A percentile compares a stretch with the other conserved stretches of the same genome.
These are phyloP conservation scores for Onychomys leucogaster DNA, from an alignment of 2,797 vertebrate genomes.

Conservation along the genomic window DNA sequence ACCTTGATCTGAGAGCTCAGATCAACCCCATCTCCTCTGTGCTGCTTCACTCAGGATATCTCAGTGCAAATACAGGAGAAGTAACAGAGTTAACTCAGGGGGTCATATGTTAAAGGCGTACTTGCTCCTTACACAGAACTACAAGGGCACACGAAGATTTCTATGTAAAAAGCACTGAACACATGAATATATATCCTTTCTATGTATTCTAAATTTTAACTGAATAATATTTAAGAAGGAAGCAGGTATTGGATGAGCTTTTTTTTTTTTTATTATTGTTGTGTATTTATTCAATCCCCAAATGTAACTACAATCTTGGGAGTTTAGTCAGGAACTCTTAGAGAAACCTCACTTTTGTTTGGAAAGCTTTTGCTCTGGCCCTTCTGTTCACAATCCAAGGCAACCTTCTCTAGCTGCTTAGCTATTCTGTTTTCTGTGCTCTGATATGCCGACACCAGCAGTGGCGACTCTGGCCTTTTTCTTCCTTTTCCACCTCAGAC, in stretches of 20 bases:
- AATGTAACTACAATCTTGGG: conserved; percentile 39
- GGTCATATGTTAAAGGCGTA: conserved; percentile 12
- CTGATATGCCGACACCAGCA: conserved; percentile 62
- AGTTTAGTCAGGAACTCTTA: conserved; percentile 26
- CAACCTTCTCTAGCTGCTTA: conserved; percentile 57
- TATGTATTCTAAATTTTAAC: conserved; percentile 55
- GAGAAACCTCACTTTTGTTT: conserved; percentile 42
- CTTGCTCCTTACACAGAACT: neutral
- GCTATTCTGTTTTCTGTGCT: conserved; percentile 67
- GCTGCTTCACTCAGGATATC: neutral
- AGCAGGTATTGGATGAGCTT: conserved; percentile 14
- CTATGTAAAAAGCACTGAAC: neutral
- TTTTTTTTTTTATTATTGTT: conserved; percentile 55
- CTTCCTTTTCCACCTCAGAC: neutral
- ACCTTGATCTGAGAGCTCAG: neutral
- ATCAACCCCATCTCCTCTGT: neutral
- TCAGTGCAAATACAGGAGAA: neutral
- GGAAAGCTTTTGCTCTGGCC: neutral
- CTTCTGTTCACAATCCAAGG: conserved; percentile 21
- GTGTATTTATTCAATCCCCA: conserved; percentile 42
- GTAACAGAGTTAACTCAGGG: neutral
- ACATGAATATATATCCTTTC: neutral
- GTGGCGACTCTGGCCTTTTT: conserved; percentile 51
- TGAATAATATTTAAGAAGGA: conserved; percentile 58
- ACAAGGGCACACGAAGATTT: conserved; percentile 8